Evolutionary conservation across 2,888 invertebrate genomes (phyloP), one percentile per base, ranked within the genome.

Genomic region (Lasioglossum morio): DNA sequence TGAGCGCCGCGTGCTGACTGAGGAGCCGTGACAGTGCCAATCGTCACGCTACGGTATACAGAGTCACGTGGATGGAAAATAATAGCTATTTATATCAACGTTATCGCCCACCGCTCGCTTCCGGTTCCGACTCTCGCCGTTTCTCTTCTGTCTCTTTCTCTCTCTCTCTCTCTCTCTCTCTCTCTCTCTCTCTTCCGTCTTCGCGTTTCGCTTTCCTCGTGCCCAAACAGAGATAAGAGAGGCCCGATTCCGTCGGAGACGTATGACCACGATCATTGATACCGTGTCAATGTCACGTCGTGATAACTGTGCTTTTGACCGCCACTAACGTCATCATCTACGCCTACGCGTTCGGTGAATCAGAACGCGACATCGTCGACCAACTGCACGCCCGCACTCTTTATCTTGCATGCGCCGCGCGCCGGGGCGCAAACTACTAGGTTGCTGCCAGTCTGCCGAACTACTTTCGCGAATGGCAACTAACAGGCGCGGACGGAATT

Each of bases 31-130:
- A 79, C 81, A 63, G 46, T 60, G 76, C 19, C 79, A 81, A 88
- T 88, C 74, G 88, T 88, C 84, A 82, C 86, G 86, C 76, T 46
- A 79, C 63, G 72, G 77, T 80, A 70, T 73, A 81, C 82, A 53
- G 75, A 77, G 84, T 85, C 89, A 89, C 89, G 89, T 89, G 89
- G 88, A 83, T 86, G 85, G 89, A 86, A 86, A 89, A 88, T 89
- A 89, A 88, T 85, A 82, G 83, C 85, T 89, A 89, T 89, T 89
- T 89, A 89, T 89, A 88, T 74, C 77, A 23, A 66, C 81, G 79
- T 86, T 89, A 88, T 88, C 88, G 86, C 46, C 82, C 85, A 82
- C 78, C 77, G 81, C 60, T 77, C 30, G 79, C 84, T 88, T 82
- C 81, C 85, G 81, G 69, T 60, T 72, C 66, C 34, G 57, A 37